Base-by-base conservation (phyloP, 2,888 invertebrate species). In the Acleris holmiana region DNA sequence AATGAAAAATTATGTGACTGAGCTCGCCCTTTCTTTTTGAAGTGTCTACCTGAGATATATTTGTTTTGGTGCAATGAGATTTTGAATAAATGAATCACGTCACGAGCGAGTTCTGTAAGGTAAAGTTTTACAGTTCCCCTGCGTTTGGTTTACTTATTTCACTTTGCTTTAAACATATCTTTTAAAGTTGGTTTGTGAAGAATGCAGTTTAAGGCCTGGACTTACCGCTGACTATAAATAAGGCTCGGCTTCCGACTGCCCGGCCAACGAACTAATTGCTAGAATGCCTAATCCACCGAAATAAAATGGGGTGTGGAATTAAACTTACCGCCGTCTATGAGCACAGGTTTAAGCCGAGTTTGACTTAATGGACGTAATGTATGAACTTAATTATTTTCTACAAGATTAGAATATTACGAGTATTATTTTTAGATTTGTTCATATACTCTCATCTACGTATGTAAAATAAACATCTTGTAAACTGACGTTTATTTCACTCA, bases 1-100 rank as follows among this genome's bases (percentile, higher is more conserved):
- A 80, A 85, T 84, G 80, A 80, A 86, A 85, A 83, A 82, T 84
- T 76, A 77, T 78, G 81, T 82, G 81, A 83, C 85, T 86, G 83
- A 80, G 79, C 75, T 73, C 73, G 69, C 61, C 69, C 57, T 68
- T 65, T 53, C 51, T 59, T 47, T 64, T 48, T 40, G 7, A n/a
- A 19, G 23, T 40, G 51, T 54, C 58, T 15, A 35, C 49, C 18
- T 46, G 60, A 19, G n/a, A 59, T 46, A 25, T 18, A 41, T 23
- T 21, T 54, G 44, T 29, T 53, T 18, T 29, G 19, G 44, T 19
- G 53, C 46, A 3, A 10, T 40, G 17, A 40, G 17, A 17, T 8
- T 40, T 18, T 13, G 7, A 29, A 40, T 48, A 49, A 41, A 10
- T n/a, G n/a, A 44, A 44, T 17, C 15, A 4, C 4, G 6, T 15